phyloP scores from a whole-genome alignment of 2,888 invertebrate genomes.

The Vesta saturnalis region DNA sequence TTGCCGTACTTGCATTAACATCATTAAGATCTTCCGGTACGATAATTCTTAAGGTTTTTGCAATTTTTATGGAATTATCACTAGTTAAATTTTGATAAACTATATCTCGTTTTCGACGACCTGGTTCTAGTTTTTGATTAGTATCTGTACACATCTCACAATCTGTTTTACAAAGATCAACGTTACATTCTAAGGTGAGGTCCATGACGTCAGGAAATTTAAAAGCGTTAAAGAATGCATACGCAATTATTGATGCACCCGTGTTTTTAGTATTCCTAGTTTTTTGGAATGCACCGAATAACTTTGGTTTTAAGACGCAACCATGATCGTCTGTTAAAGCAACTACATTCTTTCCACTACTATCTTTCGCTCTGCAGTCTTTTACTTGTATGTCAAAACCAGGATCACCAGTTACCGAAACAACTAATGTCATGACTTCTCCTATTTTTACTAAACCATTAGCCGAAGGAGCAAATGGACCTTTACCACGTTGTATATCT shows the following conservation, averaged over 20 bases:
- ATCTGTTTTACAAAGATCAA: conserved; percentile 82
- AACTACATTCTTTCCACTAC: conserved; percentile 72
- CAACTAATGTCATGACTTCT: conserved; percentile 82
- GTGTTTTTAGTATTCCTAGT: conserved; percentile 78
- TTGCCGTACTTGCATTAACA: conserved; percentile 52
- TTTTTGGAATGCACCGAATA: conserved; percentile 85
- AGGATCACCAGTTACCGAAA: conserved; percentile 81
- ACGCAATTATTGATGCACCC: conserved; percentile 79
- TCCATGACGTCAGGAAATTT: conserved; percentile 90
- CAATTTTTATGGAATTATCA: conserved; percentile 70
- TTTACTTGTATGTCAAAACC: conserved; percentile 82
- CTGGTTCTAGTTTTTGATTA: conserved; percentile 68
- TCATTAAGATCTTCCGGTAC: conserved; percentile 73
- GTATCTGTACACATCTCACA: conserved; percentile 78
- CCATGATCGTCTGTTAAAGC: conserved; percentile 79
- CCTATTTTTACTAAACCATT: conserved; percentile 84
- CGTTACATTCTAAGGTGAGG: conserved; percentile 81
- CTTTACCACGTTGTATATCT: conserved; percentile 80
- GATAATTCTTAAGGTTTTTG: conserved; percentile 73
- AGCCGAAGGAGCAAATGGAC: conserved; percentile 80
- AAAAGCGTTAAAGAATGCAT: conserved; percentile 82
- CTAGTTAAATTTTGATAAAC: conserved; percentile 64
- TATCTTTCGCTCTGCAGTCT: conserved; percentile 80
- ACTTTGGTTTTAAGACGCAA: conserved; percentile 80
- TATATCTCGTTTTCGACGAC: conserved; percentile 62